Conservation (phyloP, 2,797 vertebrate species). For the Poecilia velifera region DNA sequence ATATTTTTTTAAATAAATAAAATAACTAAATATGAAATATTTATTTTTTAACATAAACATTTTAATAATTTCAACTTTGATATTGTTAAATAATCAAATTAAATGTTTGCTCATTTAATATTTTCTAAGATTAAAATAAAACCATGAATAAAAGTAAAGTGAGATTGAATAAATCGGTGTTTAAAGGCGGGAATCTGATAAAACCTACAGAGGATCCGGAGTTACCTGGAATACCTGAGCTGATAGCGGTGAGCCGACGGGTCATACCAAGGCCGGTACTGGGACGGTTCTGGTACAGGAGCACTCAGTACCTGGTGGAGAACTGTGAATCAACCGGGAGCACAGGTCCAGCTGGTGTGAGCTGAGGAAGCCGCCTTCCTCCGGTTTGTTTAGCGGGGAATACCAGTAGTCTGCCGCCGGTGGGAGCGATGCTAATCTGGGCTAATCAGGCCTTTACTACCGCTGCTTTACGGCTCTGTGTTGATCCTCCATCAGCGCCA, state of each 20-base stretch:
- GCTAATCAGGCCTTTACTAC: constrained; percentile 74
- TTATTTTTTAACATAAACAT: neutral
- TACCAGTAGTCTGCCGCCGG: constrained; percentile 59
- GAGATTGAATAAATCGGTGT: neutral
- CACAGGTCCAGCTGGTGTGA: neutral
- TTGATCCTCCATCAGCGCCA: constrained; percentile 81
- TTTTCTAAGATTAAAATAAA: neutral
- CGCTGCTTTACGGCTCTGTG: constrained; percentile 78
- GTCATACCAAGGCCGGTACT: too few relatives aligned
- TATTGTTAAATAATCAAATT: neutral
- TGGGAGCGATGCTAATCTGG: constrained; percentile 29
- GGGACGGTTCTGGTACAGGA: neutral
- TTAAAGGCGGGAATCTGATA: neutral
- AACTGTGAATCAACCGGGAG: neutral
- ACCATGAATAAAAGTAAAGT: neutral
- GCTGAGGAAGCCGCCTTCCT: neutral
- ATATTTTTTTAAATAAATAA: neutral
- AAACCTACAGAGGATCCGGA: neutral
- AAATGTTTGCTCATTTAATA: neutral
- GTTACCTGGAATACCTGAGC: neutral
- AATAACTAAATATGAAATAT: neutral
- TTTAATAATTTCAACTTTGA: neutral
- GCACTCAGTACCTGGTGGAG: too few relatives aligned
- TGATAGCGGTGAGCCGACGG: neutral
- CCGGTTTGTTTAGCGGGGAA: constrained; percentile 33